These are phyloP conservation scores for Odontamblyopus rebecca DNA, from an alignment of 2,797 vertebrate genomes.

Conservation along the genomic window DNA sequence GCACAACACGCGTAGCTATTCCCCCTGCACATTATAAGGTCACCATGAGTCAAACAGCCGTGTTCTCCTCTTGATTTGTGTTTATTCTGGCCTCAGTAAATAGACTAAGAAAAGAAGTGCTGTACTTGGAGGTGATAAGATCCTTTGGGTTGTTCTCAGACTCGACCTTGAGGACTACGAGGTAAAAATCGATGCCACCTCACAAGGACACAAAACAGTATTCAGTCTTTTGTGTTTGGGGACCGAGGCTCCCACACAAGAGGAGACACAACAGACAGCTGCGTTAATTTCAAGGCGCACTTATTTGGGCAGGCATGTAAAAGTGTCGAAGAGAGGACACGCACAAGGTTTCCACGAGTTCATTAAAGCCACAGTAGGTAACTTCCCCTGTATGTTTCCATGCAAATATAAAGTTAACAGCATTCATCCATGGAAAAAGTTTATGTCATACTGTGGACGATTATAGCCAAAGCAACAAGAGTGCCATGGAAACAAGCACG, in stretches of 20 bases:
- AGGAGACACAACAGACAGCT: conserved; percentile 18
- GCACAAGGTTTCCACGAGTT: neutral
- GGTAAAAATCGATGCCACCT: conserved; percentile 71
- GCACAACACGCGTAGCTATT: conserved; percentile 3
- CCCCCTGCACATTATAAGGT: conserved; percentile 37
- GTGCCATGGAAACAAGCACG: too few species aligned
- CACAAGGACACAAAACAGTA: conserved; percentile 58
- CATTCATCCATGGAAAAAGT: too few species aligned
- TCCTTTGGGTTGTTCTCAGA: conserved; percentile 59
- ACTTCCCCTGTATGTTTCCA: too few species aligned
- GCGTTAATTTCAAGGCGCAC: neutral
- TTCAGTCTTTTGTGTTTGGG: conserved; percentile 68
- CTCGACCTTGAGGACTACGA: conserved; percentile 66
- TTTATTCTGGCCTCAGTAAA: conserved; percentile 55
- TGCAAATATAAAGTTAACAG: too few species aligned
- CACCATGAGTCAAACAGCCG: conserved; percentile 32
- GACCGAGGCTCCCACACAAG: conserved; percentile 26
- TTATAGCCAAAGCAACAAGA: too few species aligned
- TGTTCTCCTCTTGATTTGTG: conserved; percentile 57
- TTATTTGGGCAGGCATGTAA: neutral
- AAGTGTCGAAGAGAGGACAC: neutral
- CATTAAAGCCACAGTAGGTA: neutral
- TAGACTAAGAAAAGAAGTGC: conserved; percentile 44
- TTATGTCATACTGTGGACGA: too few species aligned
- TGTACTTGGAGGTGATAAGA: conserved; percentile 61